A percentile compares a stretch with the other conserved stretches of the same genome.
Conservation (phyloP, 1,140 invertebrate species). For the Plodia interpunctella region DNA sequence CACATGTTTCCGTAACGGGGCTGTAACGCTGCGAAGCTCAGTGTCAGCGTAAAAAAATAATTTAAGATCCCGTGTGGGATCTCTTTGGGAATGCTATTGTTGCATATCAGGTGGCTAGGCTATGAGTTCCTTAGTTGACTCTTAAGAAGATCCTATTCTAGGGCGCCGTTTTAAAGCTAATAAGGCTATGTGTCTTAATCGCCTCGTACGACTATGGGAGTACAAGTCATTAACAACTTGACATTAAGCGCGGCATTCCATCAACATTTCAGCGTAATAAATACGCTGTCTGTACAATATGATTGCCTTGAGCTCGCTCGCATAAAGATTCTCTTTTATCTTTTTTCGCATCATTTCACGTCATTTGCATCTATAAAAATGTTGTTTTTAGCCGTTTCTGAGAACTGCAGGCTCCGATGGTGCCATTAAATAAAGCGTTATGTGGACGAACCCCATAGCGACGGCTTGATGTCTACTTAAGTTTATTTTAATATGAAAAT, state of each 20-base stretch:
- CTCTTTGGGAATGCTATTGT: too few species aligned
- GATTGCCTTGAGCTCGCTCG: not conserved
- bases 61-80: too few species aligned
- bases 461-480: not conserved
- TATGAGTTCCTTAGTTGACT: too few species aligned
- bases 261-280: constrained; percentile 7
- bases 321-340: constrained; percentile 4
- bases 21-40: too few species aligned
- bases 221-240: not conserved
- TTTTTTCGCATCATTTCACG: not conserved
- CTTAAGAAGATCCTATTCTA: too few species aligned
- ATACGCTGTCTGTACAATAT: not conserved
- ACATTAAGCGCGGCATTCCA: not conserved
- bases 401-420: not conserved
- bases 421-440: not conserved
- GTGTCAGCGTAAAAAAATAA: too few species aligned
- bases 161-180: too few species aligned
- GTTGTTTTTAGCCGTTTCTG: constrained; percentile 1
- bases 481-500: too few species aligned
- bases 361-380: constrained; percentile 7
- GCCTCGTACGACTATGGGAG: too few species aligned
- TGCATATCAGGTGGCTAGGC: too few species aligned
- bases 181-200: too few species aligned
- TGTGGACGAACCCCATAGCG: not conserved
- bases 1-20: too few species aligned